Conservation (phyloP, 2,797 vertebrate genomes). For the Ficedula albicollis region DNA sequence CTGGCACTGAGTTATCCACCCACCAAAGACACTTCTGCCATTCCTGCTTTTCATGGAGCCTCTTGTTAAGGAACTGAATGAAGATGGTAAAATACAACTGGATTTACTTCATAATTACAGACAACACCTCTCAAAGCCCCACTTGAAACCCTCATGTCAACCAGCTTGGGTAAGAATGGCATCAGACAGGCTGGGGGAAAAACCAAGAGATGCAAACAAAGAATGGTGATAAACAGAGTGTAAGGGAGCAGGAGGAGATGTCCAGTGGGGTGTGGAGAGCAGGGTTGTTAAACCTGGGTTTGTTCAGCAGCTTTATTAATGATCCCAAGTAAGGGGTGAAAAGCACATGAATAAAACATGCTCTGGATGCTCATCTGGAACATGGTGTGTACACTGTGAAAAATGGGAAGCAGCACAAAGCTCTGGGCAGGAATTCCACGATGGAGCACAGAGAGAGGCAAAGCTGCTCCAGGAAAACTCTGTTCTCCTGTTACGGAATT, state of each 20-base stretch:
- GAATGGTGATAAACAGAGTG: not conserved
- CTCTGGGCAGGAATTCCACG: constrained; percentile 23
- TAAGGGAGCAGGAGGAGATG: not conserved
- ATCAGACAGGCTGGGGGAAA: not conserved
- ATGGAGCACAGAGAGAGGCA: not conserved
- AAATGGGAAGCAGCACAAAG: constrained; percentile 43
- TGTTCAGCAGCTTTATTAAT: constrained; percentile 62
- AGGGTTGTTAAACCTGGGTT: constrained; percentile 7
- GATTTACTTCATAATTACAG: not conserved
- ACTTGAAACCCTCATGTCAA: not conserved
- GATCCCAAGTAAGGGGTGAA: constrained; percentile 33
- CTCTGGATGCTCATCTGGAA: constrained; percentile 32
- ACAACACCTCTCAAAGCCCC: not conserved
- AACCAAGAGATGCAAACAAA: constrained; percentile 28
- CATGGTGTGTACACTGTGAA: not conserved
- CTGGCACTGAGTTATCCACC: not conserved
- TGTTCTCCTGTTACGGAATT: not conserved
- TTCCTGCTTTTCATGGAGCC: not conserved
- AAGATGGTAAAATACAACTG: not conserved
- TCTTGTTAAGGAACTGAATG: not conserved
- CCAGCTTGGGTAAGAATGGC: not conserved
- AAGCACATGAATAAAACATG: constrained; percentile 66
- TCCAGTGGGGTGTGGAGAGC: constrained; percentile 24
- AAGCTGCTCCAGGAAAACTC: not conserved
- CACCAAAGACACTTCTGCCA: fast-evolving